Percentiles rank a stretch among this genome's conserved stretches.
These are phyloP conservation scores for Thalassarche chlororhynchos DNA, from an alignment of 2,113 vertebrate species.

Conservation along the genomic window DNA sequence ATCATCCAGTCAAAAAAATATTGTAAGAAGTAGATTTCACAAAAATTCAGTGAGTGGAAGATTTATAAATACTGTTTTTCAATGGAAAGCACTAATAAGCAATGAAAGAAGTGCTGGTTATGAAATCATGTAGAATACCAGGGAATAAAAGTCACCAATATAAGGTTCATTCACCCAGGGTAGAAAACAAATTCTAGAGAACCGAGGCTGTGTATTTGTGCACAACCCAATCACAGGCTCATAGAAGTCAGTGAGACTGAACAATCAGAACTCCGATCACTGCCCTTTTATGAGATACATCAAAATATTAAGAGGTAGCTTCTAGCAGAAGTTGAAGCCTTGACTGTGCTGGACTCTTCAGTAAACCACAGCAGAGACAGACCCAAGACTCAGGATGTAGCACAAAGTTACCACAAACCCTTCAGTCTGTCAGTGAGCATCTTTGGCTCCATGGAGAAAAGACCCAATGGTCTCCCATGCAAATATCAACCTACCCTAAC, in stretches of 20 bases:
- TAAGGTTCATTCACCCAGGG: not conserved
- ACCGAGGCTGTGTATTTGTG: not conserved
- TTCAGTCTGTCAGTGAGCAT: not conserved
- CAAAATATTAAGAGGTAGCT: not conserved
- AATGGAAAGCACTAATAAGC: not conserved
- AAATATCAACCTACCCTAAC: not conserved
- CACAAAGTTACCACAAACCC: not conserved
- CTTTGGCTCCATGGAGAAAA: not conserved
- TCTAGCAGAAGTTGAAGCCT: not conserved
- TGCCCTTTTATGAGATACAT: not conserved
- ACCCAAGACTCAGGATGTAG: not conserved
- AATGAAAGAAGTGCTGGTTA: not conserved
- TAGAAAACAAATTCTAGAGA: not conserved
- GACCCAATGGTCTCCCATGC: fast-evolving
- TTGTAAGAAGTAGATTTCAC: not conserved
- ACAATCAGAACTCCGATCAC: not conserved
- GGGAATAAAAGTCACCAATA: not conserved
- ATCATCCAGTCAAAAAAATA: not conserved
- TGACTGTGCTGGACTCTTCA: not conserved
- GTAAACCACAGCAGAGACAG: not conserved
- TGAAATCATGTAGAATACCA: not conserved
- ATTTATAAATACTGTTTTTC: not conserved
- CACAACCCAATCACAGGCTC: not conserved
- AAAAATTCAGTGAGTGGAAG: not conserved
- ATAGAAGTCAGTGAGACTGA: not conserved